These are phyloP conservation scores for Struthio camelus DNA, from an alignment of 2,113 vertebrate species.

Conservation along the genomic window DNA sequence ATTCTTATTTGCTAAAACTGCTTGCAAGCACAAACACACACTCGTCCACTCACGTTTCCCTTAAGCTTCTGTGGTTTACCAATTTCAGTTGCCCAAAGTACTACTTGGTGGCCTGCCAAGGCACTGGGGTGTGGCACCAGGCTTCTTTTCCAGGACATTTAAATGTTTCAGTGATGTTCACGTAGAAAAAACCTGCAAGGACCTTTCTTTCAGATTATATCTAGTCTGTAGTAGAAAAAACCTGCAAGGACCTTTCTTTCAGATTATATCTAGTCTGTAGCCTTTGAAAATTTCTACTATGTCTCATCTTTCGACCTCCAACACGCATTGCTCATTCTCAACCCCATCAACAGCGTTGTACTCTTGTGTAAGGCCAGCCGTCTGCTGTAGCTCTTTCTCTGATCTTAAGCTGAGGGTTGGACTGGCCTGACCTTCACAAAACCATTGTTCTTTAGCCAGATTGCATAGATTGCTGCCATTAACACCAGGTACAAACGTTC, in stretches of 20 bases:
- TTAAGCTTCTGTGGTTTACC: conserved; percentile 13
- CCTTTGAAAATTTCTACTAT: conserved; percentile 4
- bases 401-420: not conserved
- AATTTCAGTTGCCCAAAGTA: not conserved
- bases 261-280: not conserved
- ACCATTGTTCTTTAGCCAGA: conserved; percentile 16
- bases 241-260: not conserved
- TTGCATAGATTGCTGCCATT: not conserved
- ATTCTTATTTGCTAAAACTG: not conserved
- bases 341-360: not conserved
- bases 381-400: not conserved
- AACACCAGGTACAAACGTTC: not conserved
- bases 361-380: not conserved
- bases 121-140: not conserved
- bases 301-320: not conserved
- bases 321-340: rapidly evolving
- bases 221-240: not conserved
- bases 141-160: not conserved
- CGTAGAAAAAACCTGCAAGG: not conserved
- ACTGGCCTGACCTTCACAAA: conserved; percentile 23
- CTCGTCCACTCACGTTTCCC: not conserved
- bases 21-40: not conserved
- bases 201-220: not conserved
- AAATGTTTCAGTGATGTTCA: not conserved
- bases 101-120: conserved; percentile 21